phyloP scores from a whole-genome alignment of 2,888 invertebrate genomes.

The Tetragonula carbonaria region DNA sequence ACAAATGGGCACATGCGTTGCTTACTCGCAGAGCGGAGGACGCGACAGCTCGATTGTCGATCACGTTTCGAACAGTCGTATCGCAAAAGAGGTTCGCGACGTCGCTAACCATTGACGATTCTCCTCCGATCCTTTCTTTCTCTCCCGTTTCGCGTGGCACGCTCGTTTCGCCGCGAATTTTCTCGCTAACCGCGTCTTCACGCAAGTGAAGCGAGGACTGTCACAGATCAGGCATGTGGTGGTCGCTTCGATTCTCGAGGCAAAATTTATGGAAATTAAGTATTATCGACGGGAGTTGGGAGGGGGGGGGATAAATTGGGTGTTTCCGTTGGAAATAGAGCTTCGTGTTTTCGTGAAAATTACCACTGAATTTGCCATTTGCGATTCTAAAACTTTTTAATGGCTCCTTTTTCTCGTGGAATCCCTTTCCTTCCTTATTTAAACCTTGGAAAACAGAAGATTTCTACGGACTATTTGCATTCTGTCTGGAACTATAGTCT shows the following conservation, averaged over 20 bases:
- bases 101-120: conserved; percentile 6
- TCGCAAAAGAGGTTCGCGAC: neutral
- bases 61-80: conserved; percentile 3
- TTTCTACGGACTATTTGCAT: neutral
- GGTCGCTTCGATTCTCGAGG: conserved; percentile 12
- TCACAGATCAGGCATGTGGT: conserved; percentile 2
- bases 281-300: neutral
- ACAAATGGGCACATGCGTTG: neutral
- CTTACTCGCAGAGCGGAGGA: conserved; percentile 10
- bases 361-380: no score
- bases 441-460: neutral
- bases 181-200: neutral
- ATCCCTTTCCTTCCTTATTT: neutral
- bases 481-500: neutral
- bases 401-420: conserved; percentile 9
- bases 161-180: conserved; percentile 11
- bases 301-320: neutral
- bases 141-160: conserved; percentile 7
- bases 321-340: neutral
- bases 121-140: conserved; percentile 18
- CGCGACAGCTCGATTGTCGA: conserved; percentile 12
- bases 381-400: neutral
- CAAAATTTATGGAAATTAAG: neutral
- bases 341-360: neutral
- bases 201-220: neutral